These are phyloP conservation scores for Myotis lucifugus DNA, from an alignment of 2,113 vertebrate genomes.

Conservation along the genomic window DNA sequence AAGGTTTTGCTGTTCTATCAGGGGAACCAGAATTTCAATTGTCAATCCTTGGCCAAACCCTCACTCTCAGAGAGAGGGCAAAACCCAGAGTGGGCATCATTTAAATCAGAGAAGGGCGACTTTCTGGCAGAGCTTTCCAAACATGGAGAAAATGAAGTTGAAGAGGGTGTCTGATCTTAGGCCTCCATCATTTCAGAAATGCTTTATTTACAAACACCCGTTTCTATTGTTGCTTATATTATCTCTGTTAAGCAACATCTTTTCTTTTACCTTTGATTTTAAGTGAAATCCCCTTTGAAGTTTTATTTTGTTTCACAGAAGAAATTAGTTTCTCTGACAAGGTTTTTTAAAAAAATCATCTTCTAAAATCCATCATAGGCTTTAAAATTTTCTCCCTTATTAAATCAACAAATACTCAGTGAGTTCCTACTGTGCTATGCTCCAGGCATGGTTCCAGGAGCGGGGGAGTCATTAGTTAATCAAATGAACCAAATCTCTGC, in stretches of 20 bases:
- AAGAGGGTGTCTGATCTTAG: background rate
- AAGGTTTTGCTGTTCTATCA: background rate
- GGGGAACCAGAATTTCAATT: background rate
- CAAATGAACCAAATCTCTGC: constrained; percentile 23
- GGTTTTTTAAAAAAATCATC: background rate
- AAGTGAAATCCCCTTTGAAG: constrained; percentile 3
- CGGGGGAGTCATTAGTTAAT: background rate
- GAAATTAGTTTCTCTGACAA: background rate
- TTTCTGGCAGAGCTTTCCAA: background rate
- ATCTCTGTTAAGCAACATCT: background rate
- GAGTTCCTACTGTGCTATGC: background rate
- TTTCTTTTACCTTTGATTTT: constrained; percentile 19
- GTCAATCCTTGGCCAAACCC: background rate
- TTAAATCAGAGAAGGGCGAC: background rate
- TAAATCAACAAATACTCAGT: constrained; percentile 12
- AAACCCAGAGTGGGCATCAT: background rate
- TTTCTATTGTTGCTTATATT: background rate
- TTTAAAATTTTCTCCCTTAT: constrained; percentile 3
- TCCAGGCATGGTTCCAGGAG: background rate
- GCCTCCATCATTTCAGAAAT: background rate
- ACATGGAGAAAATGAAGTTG: background rate
- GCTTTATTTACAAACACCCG: background rate
- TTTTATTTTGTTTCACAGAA: constrained; percentile 31
- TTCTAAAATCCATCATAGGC: background rate
- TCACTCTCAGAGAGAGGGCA: background rate